Evolutionary conservation across 2,888 invertebrate species (phyloP), one percentile per base, ranked within the genome.

Genomic region (Apamea epomidion): DNA sequence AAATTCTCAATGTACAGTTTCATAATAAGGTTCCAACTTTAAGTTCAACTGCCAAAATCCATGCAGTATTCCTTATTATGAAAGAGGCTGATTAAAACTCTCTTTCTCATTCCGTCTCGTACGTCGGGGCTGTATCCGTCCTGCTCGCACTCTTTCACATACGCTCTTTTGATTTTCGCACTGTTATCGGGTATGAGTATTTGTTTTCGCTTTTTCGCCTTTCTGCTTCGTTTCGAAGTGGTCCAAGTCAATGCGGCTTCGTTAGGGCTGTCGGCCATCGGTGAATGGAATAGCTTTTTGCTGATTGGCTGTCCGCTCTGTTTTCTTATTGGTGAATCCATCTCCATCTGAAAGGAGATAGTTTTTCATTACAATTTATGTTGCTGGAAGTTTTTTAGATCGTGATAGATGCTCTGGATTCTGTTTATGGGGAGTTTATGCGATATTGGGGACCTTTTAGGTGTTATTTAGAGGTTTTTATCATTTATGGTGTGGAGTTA

Each of bases 231-330:
- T 71, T 91, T 81, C 1, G 69, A 60, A n/a, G 58, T 86, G 48
- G 71, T 75, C 88, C 92, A 91, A 80, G 88, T 82, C 81, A 91
- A 90, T 84, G 89, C 79, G 74, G 78, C 82, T 75, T 91, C 88
- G 78, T 91, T 90, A 69, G 92, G 87, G 51, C 83, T 83, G 21
- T 92, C 92, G 6, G 91, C 62, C 82, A 93, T 87, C 16, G 95
- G 96, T 5, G 96, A 95, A 82, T 95, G 95, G 83, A 96, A 96
- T 14, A 96, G 92, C 85, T 95, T 96, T 90, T 96, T 96, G 78
- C 91, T 94, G 86, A 96, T 92, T 80, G 94, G 94, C 81, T 92
- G 93, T 21, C 93, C 87, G 76, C 89, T 93, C n/a, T 92, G 92
- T 82, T 94, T 95, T 80, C 95, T 93, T 51, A 95, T 87, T 64